A percentile compares a stretch with the other conserved stretches of the same genome.
Evolutionary conservation across 2,113 vertebrate species (phyloP).

Genomic region (Ammodytes marinus): DNA sequence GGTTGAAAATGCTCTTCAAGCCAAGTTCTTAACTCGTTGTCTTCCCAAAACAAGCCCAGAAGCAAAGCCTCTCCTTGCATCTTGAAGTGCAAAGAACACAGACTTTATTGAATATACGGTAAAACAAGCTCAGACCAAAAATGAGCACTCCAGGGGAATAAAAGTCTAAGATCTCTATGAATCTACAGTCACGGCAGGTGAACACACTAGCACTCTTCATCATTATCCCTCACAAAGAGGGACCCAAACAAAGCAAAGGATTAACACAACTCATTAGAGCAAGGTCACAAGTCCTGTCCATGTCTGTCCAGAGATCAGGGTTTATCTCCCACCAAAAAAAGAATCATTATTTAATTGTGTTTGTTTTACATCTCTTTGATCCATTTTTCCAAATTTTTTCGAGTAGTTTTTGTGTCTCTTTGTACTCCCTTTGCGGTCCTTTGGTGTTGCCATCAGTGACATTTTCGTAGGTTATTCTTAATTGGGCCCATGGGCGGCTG

Average conservation of each 20-base stretch:
- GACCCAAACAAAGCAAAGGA: background rate
- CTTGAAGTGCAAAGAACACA: background rate
- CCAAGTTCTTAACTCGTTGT: background rate
- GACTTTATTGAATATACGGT: background rate
- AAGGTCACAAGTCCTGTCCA: background rate
- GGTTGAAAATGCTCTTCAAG: too few relatives aligned
- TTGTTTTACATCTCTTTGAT: too few relatives aligned
- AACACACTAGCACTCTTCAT: background rate
- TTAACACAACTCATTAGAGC: background rate
- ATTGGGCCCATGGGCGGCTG: too few relatives aligned
- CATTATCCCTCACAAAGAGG: background rate
- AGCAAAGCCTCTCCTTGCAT: slow-evolving; percentile 2
- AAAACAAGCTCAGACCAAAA: background rate
- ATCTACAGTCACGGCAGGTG: background rate
- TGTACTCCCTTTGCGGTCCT: too few relatives aligned
- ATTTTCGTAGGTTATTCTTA: too few relatives aligned
- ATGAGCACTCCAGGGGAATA: background rate
- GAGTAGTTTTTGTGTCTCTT: too few relatives aligned
- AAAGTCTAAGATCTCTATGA: background rate
- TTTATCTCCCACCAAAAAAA: background rate
- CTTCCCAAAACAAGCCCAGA: background rate
- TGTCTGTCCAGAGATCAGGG: background rate
- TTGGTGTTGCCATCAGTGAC: too few relatives aligned
- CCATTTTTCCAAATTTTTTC: too few relatives aligned
- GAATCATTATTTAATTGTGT: too few relatives aligned